Base-by-base conservation (phyloP, 2,113 vertebrate species). In the Glaucidium brasilianum region DNA sequence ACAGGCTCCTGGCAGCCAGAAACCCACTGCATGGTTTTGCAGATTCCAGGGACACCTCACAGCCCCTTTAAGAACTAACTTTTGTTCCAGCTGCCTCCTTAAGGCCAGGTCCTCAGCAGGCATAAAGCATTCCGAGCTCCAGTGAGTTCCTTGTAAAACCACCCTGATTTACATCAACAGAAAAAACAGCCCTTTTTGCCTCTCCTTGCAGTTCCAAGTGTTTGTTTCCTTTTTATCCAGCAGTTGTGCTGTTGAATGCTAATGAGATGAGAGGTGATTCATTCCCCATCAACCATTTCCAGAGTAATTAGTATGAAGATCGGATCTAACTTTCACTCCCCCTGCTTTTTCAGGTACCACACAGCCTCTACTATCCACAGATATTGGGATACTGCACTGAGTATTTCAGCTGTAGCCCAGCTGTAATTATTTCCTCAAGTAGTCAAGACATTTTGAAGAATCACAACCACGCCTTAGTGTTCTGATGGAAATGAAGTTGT, bases 401-500 rank as follows among this genome's bases (percentile, higher is more conserved):
- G 41, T 30, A 90, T 85, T 93, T 96, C 96, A 83, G 79, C 49
- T 86, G 81, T 71, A 84, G 88, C 92, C 55, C 82, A 94, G 62
- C 73, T 92, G 63, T 85, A 97, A 97, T 95, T 97, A 95, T 96
- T 96, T 93, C 60, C 82, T 95, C 85, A 84, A 94, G 73, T 59
- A 67, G 79, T 93, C 73, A 66, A 94, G 94, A 82, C 86, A 45
- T 95, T 97, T 87, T 91, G 87, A 96, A 97, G 92, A 96, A 91
- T 91, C 95, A 83, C 87, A 87, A 79, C 85, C 83, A 90, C 86
- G 47, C 84, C 49, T 94, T 37, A 69, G 86, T 39, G 80, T 91
- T 96, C 92, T 85, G 73, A 84, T 75, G 76, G 87, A 97, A 97
- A 96, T 78, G 75, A 97, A 97, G 93, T 95, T 97, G 91, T 95